Percentiles rank a stretch among this genome's conserved stretches.
phyloP scores from a whole-genome alignment of 2,797 vertebrate genomes.

The Rallus crepitans region DNA sequence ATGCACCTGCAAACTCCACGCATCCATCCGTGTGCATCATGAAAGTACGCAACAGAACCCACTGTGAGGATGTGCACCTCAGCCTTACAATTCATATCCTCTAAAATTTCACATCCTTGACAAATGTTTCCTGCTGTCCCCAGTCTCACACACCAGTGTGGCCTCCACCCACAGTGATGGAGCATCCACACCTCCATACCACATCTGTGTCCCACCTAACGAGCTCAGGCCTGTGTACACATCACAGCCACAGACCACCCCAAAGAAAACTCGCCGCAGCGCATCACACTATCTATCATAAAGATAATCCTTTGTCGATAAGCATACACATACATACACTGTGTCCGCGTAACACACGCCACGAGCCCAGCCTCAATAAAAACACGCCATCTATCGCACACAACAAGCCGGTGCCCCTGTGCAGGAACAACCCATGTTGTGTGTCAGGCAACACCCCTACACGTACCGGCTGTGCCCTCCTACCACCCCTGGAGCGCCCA shows the following conservation, averaged over 20 bases:
- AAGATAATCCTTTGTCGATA: not conserved
- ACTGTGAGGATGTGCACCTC: not conserved
- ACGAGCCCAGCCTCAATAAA: not conserved
- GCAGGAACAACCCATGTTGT: fast-evolving
- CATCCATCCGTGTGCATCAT: not conserved
- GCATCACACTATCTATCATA: not conserved
- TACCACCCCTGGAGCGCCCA: fast-evolving
- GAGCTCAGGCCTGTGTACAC: not conserved
- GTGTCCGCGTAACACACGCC: fast-evolving
- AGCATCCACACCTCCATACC: fast-evolving
- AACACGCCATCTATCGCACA: fast-evolving
- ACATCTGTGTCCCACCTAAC: not conserved
- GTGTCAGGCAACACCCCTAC: fast-evolving
- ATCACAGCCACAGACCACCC: not conserved
- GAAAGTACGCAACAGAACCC: not conserved
- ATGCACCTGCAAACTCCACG: not conserved
- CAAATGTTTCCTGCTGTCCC: not conserved
- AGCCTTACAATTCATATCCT: not conserved
- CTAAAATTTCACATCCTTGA: not conserved
- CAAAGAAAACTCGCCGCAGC: fast-evolving
- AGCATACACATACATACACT: not conserved
- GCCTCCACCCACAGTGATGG: not conserved
- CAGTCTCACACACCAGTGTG: not conserved
- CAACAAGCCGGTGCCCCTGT: fast-evolving
- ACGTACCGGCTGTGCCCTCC: fast-evolving